Base-by-base conservation (phyloP, 1,140 invertebrate species). In the Globodera rostochiensis region DNA sequence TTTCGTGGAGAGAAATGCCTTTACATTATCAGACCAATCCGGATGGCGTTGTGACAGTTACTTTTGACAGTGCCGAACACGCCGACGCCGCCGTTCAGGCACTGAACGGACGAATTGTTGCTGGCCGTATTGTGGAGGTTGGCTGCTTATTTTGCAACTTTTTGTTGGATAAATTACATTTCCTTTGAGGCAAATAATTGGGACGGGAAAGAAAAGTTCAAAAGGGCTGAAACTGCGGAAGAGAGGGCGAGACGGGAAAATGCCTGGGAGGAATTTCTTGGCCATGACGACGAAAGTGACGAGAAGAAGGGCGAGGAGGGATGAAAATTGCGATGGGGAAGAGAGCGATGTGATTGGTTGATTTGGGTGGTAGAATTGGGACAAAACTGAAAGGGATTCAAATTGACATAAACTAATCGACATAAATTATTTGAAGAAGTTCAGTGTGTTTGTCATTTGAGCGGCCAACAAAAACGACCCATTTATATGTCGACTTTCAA, bases 51-150 rank as follows among this genome's bases (percentile, higher is more conserved):
- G 95, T 95, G 3, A 94, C 97, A 85, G 93, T 99, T 0, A 94
- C 93, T 47, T 99, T 98, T 93, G 93, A 94, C 80, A 93, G 94
- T 50, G 93, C 95, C 1, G 95, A 96, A 90, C 94, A 95, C 87
- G 96, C 97, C 3, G 96, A 98, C 91, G 92, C 93, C 60, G 96
- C 96, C 77, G 93, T 98, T 15, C 91, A 93, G 84, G 92, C 95
- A 69, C 92, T 99, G 85, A 95, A 98, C 91, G 94, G 94, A 0
- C 92, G 96, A n/a, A 96, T 94, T 92, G 98, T 98, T 91, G 94
- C 93, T 4, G 93, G 96, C 87, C 92, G 94, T 49, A 92, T 94
- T 90, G 92, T 99, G 36, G 93, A 78, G 50, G 77, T 78, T 11
- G 25, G 19, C n/a, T 45, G 67, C 0, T 45, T 21, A 1, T 1